A percentile compares a stretch with the other conserved stretches of the same genome.
These are phyloP conservation scores for Perccottus glenii DNA, from an alignment of 2,113 vertebrate species.

Conservation along the genomic window DNA sequence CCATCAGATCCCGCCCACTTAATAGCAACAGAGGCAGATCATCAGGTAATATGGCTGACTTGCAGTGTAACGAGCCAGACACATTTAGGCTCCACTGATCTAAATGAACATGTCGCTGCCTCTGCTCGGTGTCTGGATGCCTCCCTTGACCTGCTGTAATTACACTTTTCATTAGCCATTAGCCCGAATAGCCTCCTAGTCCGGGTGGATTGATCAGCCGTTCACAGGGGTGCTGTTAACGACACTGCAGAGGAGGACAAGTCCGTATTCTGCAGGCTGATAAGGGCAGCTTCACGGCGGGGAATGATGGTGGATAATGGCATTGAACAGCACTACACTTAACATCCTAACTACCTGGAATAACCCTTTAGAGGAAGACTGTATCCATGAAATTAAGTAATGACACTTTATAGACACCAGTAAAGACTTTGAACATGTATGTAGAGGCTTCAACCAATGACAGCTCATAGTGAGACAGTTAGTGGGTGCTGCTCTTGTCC, in stretches of 20 bases:
- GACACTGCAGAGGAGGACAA: slow-evolving; percentile 49
- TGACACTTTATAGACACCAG: slow-evolving; percentile 31
- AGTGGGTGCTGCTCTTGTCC: too few relatives aligned
- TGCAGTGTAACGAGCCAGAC: slow-evolving; percentile 61
- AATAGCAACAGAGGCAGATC: slow-evolving; percentile 59
- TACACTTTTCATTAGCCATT: slow-evolving; percentile 79
- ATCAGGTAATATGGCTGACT: slow-evolving; percentile 58
- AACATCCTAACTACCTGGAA: slow-evolving; percentile 42
- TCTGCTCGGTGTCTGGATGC: slow-evolving; percentile 48
- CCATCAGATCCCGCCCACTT: slow-evolving; percentile 52
- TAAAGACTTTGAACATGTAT: slow-evolving; percentile 9
- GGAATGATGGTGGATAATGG: slow-evolving; percentile 59
- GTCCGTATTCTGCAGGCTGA: slow-evolving; percentile 37
- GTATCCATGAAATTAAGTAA: slow-evolving; percentile 47
- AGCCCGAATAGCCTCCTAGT: slow-evolving; percentile 59
- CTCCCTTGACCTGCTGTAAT: slow-evolving; percentile 71
- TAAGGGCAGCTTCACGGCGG: slow-evolving; percentile 61
- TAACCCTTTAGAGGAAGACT: slow-evolving; percentile 52
- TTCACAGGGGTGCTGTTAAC: slow-evolving; percentile 55
- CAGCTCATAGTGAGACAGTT: too few relatives aligned
- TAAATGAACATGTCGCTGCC: slow-evolving; percentile 69
- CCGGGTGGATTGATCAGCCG: slow-evolving; percentile 60
- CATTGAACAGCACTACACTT: slow-evolving; percentile 16
- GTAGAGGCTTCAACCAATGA: too few relatives aligned
- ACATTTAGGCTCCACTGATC: slow-evolving; percentile 69